Percentiles rank a stretch among this genome's conserved stretches.
These are phyloP conservation scores for Amiota minor DNA, from an alignment of 2,888 invertebrate species.

Conservation along the genomic window DNA sequence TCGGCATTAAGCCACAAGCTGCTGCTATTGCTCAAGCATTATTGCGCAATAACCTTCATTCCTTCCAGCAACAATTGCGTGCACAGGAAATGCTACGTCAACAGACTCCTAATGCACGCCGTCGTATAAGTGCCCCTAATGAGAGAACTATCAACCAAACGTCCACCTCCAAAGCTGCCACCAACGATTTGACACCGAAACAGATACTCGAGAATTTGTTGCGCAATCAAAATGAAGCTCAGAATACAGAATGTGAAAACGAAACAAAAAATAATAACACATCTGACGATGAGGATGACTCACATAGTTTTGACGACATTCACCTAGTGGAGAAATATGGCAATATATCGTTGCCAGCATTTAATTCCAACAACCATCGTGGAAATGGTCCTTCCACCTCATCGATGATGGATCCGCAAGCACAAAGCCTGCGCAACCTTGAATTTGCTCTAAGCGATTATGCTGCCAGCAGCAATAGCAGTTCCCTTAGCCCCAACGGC, in stretches of 20 bases:
- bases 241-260: slow-evolving; percentile 60
- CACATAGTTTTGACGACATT: slow-evolving; percentile 72
- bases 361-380: slow-evolving; percentile 34
- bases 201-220: slow-evolving; percentile 65
- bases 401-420: slow-evolving; percentile 60
- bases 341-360: slow-evolving; percentile 47
- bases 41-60: slow-evolving; percentile 75
- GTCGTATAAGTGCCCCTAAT: slow-evolving; percentile 19
- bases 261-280: slow-evolving; percentile 53
- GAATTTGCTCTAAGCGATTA: slow-evolving; percentile 69
- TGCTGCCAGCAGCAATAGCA: slow-evolving; percentile 58
- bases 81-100: slow-evolving; percentile 67
- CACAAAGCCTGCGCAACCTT: slow-evolving; percentile 67
- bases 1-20: slow-evolving; percentile 62
- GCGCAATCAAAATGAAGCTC: slow-evolving; percentile 58
- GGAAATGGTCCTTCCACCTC: slow-evolving; percentile 38
- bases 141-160: not conserved
- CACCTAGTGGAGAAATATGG: slow-evolving; percentile 60
- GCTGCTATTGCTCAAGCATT: slow-evolving; percentile 71
- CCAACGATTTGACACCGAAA: slow-evolving; percentile 49
- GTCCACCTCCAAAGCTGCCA: slow-evolving; percentile 14
- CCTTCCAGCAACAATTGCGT: slow-evolving; percentile 75
- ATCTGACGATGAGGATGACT: slow-evolving; percentile 70
- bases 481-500: slow-evolving; percentile 78
- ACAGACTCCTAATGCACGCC: slow-evolving; percentile 45